Conservation (phyloP, 1,140 invertebrate genomes). For the Drosophila kurseongensis region DNA sequence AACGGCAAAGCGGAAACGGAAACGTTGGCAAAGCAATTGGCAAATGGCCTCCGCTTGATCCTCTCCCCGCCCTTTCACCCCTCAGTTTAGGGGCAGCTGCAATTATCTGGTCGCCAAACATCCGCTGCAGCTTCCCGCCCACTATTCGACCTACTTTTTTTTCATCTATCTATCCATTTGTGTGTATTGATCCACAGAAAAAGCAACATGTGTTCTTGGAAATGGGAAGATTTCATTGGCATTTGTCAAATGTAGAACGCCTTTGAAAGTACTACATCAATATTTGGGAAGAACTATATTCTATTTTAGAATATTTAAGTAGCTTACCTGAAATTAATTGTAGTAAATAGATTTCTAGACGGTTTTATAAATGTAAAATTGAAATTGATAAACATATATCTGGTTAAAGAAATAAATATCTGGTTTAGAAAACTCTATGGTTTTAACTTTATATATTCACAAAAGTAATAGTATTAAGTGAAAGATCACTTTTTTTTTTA, state of each 20-base stretch:
- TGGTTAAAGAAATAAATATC: too few relatives aligned
- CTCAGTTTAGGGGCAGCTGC: conserved; percentile 52
- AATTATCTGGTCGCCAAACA: conserved; percentile 56
- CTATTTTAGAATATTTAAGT: too few relatives aligned
- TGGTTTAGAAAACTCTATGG: too few relatives aligned
- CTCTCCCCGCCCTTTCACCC: background rate
- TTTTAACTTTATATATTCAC: too few relatives aligned
- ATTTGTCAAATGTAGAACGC: background rate
- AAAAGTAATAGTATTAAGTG: too few relatives aligned
- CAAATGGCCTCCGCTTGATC: conserved; percentile 50
- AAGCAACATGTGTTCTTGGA: background rate
- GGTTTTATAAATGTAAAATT: too few relatives aligned
- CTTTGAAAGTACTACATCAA: background rate
- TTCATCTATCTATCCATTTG: too few relatives aligned
- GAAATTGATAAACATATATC: too few relatives aligned
- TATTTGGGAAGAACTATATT: too few relatives aligned
- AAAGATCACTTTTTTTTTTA: too few relatives aligned
- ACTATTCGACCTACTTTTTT: background rate
- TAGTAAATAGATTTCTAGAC: too few relatives aligned
- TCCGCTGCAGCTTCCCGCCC: conserved; percentile 16
- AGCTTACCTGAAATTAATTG: too few relatives aligned
- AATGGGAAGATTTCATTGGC: background rate
- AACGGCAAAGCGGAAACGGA: conserved; percentile 61
- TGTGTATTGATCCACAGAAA: background rate
- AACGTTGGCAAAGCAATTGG: conserved; percentile 74